Evolutionary conservation across 2,888 invertebrate genomes (phyloP), one percentile per base, ranked within the genome.

Genomic region (Rhopalosiphum nymphaeae): DNA sequence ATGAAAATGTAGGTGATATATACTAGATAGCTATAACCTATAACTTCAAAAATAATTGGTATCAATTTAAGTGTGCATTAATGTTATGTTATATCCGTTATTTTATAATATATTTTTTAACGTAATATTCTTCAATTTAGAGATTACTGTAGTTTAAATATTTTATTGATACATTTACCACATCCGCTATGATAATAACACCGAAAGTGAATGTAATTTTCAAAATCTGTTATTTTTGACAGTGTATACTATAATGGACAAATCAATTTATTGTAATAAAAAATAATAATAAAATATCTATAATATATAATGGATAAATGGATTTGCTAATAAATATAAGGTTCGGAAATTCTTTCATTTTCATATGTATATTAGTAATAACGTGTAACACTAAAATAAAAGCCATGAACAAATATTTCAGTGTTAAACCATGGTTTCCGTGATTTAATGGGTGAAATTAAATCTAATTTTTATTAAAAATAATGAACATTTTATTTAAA

Each of bases 61-160:
- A 91, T n/a, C n/a, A 44, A 57, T 85, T 91, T 85, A 56, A 56
- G 26, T 13, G 36, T 25, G 85, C 46, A n/a, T 44, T 57, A 3
- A 57, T 46, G 21, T 56, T 44, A 85, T 91, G 91, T 36, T 46
- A 61, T 16, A 87, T 87, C 92, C 92, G 92, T 92, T 92, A 92
- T 91, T 57, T 16, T n/a, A 36, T 78, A 78, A 88, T 25, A 49
- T 67, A 91, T 91, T 85, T 61, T 56, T 87, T 4, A 21, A n/a
- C 86, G 42, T 61, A 67, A 49, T 92, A 36, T 61, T 85, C 44
- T 46, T 7, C 44, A 46, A 46, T 92, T 7, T 36, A 49, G 2
- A 46, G 42, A 57, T 92, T 87, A 49, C 87, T 88, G 87, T 87
- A 92, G 88, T 92, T 92, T 91, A 91, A 84, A 56, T 46, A 86